A percentile compares a stretch with the other conserved stretches of the same genome.
Conservation (phyloP, 2,888 invertebrate species). For the Ametastegia equiseti region DNA sequence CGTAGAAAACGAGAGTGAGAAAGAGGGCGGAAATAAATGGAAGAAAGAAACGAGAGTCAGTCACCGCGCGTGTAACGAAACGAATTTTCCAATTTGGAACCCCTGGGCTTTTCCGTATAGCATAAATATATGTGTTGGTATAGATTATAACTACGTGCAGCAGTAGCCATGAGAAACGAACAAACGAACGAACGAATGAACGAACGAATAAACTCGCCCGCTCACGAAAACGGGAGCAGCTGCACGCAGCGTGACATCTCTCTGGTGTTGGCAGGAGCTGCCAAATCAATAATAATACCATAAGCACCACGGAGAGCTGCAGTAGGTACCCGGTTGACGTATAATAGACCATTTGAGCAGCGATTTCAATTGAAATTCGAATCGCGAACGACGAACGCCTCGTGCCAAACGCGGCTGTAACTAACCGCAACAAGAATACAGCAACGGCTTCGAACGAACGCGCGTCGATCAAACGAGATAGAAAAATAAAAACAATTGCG, state of each 20-base stretch:
- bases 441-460: neutral
- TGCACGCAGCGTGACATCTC: conserved; percentile 33
- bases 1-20: neutral
- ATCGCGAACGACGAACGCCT: conserved; percentile 11
- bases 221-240: conserved; percentile 5
- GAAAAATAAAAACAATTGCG: too few species aligned
- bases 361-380: conserved; percentile 36
- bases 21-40: neutral
- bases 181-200: neutral
- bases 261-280: conserved; percentile 29
- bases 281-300: conserved; percentile 37
- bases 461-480: neutral
- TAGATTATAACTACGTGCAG: neutral
- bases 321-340: conserved; percentile 1
- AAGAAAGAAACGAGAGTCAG: neutral
- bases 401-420: too few species aligned
- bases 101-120: neutral
- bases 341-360: conserved; percentile 17
- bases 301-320: neutral
- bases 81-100: conserved; percentile 17
- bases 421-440: neutral
- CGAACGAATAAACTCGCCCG: too few species aligned
- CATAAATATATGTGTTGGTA: neutral
- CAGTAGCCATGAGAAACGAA: neutral
- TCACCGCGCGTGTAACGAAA: neutral